These are phyloP conservation scores for Oligia latruncula DNA, from an alignment of 2,888 invertebrate species.

Conservation along the genomic window DNA sequence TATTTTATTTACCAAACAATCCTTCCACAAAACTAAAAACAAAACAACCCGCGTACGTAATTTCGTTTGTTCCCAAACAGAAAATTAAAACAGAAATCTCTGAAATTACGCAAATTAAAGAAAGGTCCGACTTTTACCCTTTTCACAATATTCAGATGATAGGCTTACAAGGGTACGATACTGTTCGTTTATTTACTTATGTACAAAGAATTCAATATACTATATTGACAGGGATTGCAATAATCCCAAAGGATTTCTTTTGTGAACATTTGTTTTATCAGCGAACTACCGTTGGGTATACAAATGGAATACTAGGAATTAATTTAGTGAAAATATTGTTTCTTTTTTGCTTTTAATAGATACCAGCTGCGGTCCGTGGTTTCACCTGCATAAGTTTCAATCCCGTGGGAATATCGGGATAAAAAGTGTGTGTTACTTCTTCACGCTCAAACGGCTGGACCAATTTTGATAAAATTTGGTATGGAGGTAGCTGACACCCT, in stretches of 20 bases:
- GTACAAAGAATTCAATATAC: slow-evolving; percentile 65
- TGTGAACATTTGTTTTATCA: slow-evolving; percentile 48
- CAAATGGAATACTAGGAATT: neutral
- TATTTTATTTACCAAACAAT: neutral
- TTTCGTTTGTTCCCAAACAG: slow-evolving; percentile 23
- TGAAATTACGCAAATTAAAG: slow-evolving; percentile 37
- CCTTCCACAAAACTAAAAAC: slow-evolving; percentile 21
- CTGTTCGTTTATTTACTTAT: slow-evolving; percentile 49
- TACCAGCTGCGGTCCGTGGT: too few relatives aligned
- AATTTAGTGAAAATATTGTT: neutral
- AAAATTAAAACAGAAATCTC: slow-evolving; percentile 45
- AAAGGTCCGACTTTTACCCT: slow-evolving; percentile 46
- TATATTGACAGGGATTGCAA: slow-evolving; percentile 49
- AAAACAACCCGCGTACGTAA: slow-evolving; percentile 24
- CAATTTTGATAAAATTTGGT: too few relatives aligned
- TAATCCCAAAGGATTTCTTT: slow-evolving; percentile 41
- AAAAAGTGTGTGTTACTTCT: too few relatives aligned
- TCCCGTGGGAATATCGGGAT: too few relatives aligned
- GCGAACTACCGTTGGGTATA: slow-evolving; percentile 21
- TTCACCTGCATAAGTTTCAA: too few relatives aligned
- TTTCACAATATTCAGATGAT: slow-evolving; percentile 46
- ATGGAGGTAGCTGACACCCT: too few relatives aligned
- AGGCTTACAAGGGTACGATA: slow-evolving; percentile 63
- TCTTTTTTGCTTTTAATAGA: neutral
- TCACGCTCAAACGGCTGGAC: too few relatives aligned